phyloP scores from a whole-genome alignment of 2,888 invertebrate genomes.

The Calliopum simillimum region DNA sequence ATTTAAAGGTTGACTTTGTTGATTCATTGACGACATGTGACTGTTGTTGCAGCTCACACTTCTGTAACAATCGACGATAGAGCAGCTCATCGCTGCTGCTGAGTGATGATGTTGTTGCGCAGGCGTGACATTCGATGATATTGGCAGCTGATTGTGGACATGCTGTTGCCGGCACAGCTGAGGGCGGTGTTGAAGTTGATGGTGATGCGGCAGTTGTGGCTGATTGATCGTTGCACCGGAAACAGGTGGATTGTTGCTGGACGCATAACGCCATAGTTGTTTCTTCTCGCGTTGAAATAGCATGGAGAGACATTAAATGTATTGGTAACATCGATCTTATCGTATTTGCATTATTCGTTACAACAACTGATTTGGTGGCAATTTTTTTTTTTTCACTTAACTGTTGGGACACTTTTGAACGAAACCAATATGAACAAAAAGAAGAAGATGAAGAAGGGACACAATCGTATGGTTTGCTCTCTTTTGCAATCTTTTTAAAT shows the following conservation, averaged over 20 bases:
- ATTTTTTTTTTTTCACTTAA: neutral
- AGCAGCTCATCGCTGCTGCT: slow-evolving; percentile 27
- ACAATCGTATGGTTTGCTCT: too few species aligned
- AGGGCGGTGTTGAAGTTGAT: slow-evolving; percentile 62
- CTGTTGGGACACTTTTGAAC: neutral
- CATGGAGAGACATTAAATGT: slow-evolving; percentile 68
- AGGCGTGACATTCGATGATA: neutral
- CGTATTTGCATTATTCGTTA: slow-evolving; percentile 67
- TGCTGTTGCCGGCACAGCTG: slow-evolving; percentile 40
- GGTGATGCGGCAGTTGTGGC: slow-evolving; percentile 63
- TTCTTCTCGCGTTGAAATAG: slow-evolving; percentile 67
- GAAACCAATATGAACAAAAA: neutral
- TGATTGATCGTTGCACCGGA: slow-evolving; percentile 57
- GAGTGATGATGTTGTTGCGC: slow-evolving; percentile 19
- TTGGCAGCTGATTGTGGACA: slow-evolving; percentile 13
- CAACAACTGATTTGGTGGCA: slow-evolving; percentile 56
- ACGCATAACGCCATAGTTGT: slow-evolving; percentile 68
- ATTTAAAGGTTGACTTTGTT: slow-evolving; percentile 41
- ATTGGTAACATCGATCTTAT: slow-evolving; percentile 68
- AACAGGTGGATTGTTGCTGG: slow-evolving; percentile 59
- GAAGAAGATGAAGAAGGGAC: too few species aligned
- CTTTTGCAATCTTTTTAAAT: too few species aligned
- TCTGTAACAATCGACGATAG: slow-evolving; percentile 34
- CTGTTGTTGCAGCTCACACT: slow-evolving; percentile 38
- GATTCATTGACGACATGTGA: slow-evolving; percentile 40